Conservation (phyloP, 2,797 vertebrate genomes). For the Sciurus carolinensis region DNA sequence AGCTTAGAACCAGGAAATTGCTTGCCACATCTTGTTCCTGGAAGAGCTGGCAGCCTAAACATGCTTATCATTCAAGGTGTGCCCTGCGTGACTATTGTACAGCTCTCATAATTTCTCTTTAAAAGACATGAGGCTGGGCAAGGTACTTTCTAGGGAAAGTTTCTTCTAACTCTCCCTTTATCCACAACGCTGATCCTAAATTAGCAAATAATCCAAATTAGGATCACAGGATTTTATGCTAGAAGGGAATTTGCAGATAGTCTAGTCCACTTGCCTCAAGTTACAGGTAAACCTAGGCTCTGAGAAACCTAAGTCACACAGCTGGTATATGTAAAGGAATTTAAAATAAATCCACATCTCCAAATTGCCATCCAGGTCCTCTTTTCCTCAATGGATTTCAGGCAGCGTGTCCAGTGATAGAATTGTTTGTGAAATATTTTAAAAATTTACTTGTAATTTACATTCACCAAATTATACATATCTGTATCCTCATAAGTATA, state of each 20-base stretch:
- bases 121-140: neutral
- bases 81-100: neutral
- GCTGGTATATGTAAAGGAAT: neutral
- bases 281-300: neutral
- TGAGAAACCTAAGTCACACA: neutral
- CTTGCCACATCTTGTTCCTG: conserved; percentile 74
- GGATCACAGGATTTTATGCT: neutral
- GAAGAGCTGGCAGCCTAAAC: conserved; percentile 63
- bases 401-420: neutral
- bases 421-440: conserved; percentile 11
- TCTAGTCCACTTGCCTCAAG: neutral
- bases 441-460: neutral
- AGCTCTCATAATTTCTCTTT: conserved; percentile 38
- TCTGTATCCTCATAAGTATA: neutral
- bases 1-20: conserved; percentile 56
- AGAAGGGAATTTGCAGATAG: neutral
- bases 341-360: neutral
- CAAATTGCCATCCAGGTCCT: neutral
- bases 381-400: neutral
- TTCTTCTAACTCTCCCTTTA: conserved; percentile 15
- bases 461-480: neutral
- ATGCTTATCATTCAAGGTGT: conserved; percentile 67
- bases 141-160: conserved; percentile 67
- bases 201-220: conserved; percentile 7
- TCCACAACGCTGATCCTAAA: neutral